phyloP scores from a whole-genome alignment of 2,113 vertebrate genomes.

The Coryphaenoides rupestris region DNA sequence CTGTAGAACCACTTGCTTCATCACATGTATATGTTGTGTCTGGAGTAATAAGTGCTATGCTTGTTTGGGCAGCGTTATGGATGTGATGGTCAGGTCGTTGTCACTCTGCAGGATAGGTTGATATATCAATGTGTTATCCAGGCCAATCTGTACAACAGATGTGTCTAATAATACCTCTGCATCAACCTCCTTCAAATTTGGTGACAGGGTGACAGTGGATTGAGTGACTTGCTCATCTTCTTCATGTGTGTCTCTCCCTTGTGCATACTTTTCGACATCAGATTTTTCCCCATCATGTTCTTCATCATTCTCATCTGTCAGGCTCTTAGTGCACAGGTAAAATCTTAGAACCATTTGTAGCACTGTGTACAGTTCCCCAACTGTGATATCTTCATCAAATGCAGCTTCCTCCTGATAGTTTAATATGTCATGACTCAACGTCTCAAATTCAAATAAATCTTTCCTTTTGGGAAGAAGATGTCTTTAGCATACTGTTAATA shows the following conservation, averaged over 20 bases:
- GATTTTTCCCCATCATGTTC: conserved; percentile 7
- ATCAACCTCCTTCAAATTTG: conserved; percentile 20
- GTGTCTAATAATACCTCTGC: conserved; percentile 47
- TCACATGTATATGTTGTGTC: conserved; percentile 40
- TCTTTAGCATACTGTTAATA: conserved; percentile 20
- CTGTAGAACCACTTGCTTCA: conserved; percentile 35
- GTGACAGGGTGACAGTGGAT: conserved; percentile 27
- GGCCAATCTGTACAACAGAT: conserved; percentile 38
- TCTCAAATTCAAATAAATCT: neutral
- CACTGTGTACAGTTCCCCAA: conserved; percentile 21
- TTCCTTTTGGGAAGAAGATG: conserved; percentile 25
- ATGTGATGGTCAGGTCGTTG: conserved; percentile 56
- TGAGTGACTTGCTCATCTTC: conserved; percentile 23
- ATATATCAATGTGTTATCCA: conserved; percentile 33
- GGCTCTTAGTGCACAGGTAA: conserved; percentile 11
- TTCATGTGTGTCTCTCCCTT: conserved; percentile 28
- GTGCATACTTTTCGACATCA: conserved; percentile 12
- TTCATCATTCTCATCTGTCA: conserved; percentile 22
- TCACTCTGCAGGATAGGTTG: conserved; percentile 22
- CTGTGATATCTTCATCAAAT: conserved; percentile 16
- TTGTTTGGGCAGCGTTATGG: conserved; percentile 35
- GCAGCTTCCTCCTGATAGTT: conserved; percentile 27
- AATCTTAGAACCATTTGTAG: conserved; percentile 17
- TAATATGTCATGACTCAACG: conserved; percentile 27
- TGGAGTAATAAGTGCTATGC: conserved; percentile 16